Percentiles rank a stretch among this genome's conserved stretches.
phyloP scores from a whole-genome alignment of 2,113 vertebrate species.

The Diadophis punctatus region DNA sequence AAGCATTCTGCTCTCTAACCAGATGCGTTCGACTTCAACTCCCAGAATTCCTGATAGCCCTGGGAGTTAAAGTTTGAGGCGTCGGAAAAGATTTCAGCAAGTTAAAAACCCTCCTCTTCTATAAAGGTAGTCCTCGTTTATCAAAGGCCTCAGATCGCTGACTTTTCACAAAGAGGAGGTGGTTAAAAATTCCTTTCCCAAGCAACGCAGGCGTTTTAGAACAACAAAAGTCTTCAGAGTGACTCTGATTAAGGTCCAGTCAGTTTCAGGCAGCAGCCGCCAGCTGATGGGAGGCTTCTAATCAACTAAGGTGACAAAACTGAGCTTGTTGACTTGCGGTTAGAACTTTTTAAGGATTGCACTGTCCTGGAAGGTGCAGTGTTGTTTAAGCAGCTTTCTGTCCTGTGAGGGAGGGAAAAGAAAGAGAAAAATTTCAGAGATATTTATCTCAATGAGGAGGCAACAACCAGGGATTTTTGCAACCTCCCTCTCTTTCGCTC shows the following conservation, averaged over 20 bases:
- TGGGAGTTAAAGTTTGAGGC: background rate
- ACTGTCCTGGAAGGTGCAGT: too few species aligned
- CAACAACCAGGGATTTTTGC: too few species aligned
- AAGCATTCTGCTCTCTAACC: background rate
- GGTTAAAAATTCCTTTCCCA: background rate
- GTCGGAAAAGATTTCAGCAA: background rate
- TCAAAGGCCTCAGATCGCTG: background rate
- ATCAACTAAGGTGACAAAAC: background rate
- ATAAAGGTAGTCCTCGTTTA: background rate
- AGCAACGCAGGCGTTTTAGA: background rate
- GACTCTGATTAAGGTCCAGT: background rate
- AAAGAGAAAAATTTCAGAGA: too few species aligned
- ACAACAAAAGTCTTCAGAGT: background rate
- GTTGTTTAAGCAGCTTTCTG: too few species aligned
- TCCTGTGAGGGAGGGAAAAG: too few species aligned
- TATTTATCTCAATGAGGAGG: too few species aligned
- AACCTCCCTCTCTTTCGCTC: too few species aligned
- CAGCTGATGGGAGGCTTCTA: background rate
- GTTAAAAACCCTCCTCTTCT: background rate
- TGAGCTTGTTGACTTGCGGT: background rate
- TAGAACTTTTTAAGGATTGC: too few species aligned
- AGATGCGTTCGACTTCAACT: background rate
- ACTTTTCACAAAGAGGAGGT: background rate
- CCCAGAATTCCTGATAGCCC: background rate
- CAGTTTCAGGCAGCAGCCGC: background rate